Base-by-base conservation (phyloP, 1,140 invertebrate species). In the Leptinotarsa defecta region DNA sequence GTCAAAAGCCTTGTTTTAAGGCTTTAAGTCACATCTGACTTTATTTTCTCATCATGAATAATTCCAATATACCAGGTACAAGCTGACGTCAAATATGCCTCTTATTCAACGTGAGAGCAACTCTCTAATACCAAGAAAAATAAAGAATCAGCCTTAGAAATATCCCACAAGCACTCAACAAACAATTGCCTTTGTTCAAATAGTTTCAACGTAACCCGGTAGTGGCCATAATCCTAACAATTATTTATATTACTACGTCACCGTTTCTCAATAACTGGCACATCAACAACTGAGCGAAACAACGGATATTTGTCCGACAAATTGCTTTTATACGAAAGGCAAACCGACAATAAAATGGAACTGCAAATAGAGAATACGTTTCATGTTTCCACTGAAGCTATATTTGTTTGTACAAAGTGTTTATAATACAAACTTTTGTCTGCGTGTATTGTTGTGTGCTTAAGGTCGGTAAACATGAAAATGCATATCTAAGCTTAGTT, bases 261-360 rank as follows among this genome's bases (percentile, higher is more conserved):
- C 52, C n/a, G n/a, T 17, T 57, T 57, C 17, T 19, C 52, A 57
- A 57, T 57, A 43, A 43, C 34, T 43, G 34, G 34, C 34, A 57
- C 52, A 4, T 57, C 52, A 57, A 57, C 15, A 57, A 17, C 15
- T 19, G 5, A 15, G 13, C n/a, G 17, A 57, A 57, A 57, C 52
- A 57, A 57, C 15, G 52, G n/a, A 57, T 57, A 57, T 57, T 57
- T 57, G 52, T 57, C n/a, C 52, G 52, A 57, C 52, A 57, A 57
- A 57, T 57, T 57, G 52, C 52, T 57, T 15, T 57, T 57, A 57
- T 15, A 19, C 52, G 52, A 57, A 57, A 57, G 13, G 52, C 52
- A 57, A 57, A 57, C 52, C 15, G n/a, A 57, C 52, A 57, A 57
- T 57, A 57, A 57, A 57, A 43, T n/a, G 3, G 15, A 57, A 57